Evolutionary conservation across 2,888 invertebrate species (phyloP).

Genomic region (Sphinx pinastri): DNA sequence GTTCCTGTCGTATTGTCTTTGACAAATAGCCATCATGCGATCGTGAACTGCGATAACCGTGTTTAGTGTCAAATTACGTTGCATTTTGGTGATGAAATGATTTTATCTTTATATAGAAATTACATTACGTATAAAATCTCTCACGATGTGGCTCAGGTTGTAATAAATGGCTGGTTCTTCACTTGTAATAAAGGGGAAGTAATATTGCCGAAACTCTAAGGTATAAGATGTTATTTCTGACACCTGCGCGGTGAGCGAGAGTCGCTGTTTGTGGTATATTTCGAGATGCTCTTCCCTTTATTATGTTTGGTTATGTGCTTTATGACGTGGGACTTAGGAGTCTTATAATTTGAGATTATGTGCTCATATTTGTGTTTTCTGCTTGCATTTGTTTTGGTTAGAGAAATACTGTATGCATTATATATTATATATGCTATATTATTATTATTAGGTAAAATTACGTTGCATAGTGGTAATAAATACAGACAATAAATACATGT

Average conservation of each 20-base stretch:
- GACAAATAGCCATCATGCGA: conserved; percentile 51
- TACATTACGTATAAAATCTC: conserved; percentile 28
- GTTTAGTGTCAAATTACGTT: conserved; percentile 48
- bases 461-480: too few species aligned
- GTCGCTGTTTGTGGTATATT: neutral
- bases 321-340: neutral
- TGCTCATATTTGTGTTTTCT: too few species aligned
- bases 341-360: neutral
- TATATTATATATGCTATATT: too few species aligned
- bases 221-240: neutral
- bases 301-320: neutral
- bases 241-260: neutral
- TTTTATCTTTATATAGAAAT: conserved; percentile 40
- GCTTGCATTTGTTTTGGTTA: too few species aligned
- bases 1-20: conserved; percentile 78
- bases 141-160: neutral
- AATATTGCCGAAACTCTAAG: conserved; percentile 5
- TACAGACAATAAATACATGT: too few species aligned
- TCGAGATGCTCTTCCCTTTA: too few species aligned
- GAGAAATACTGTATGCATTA: too few species aligned
- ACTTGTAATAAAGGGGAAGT: neutral
- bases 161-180: neutral
- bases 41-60: conserved; percentile 50
- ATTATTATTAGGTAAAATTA: too few species aligned
- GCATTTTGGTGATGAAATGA: conserved; percentile 39